Percentiles rank a stretch among this genome's conserved stretches.
Evolutionary conservation across 2,888 invertebrate species (phyloP).

Genomic region (Sphinx pinastri): DNA sequence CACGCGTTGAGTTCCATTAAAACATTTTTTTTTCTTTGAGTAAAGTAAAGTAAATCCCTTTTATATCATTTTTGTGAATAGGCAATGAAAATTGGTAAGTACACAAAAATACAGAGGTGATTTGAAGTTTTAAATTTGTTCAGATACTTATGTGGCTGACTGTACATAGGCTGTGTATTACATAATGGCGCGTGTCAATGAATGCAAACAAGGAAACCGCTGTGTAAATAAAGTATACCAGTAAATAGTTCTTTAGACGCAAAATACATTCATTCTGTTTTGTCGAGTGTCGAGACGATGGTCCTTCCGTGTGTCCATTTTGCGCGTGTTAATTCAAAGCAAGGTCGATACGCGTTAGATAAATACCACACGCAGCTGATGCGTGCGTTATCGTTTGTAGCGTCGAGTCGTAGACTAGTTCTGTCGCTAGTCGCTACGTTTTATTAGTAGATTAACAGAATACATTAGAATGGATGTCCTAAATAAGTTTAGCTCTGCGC

Average conservation of each 20-base stretch:
- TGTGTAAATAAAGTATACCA: slow-evolving; percentile 3
- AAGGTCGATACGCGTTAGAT: slow-evolving; percentile 61
- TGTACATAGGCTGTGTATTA: neutral
- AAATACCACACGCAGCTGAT: slow-evolving; percentile 50
- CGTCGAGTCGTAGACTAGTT: slow-evolving; percentile 22
- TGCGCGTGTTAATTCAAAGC: slow-evolving; percentile 56
- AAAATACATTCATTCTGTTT: slow-evolving; percentile 28
- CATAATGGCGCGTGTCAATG: neutral
- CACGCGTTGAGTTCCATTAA: no score
- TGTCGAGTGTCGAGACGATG: slow-evolving; percentile 38
- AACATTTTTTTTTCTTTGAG: no score
- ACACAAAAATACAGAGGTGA: no score
- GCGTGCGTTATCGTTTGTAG: slow-evolving; percentile 42
- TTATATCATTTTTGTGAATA: no score
- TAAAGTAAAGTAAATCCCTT: no score
- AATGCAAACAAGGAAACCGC: slow-evolving; percentile 1
- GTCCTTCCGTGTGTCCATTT: slow-evolving; percentile 58
- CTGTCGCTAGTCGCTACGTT: slow-evolving; percentile 12
- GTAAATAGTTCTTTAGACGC: neutral
- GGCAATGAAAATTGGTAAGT: no score
- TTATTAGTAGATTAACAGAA: slow-evolving; percentile 46
- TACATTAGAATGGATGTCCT: slow-evolving; percentile 41
- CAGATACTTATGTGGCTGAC: no score
- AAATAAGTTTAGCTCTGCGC: slow-evolving; percentile 43
- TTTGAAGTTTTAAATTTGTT: no score